Evolutionary conservation across 2,113 vertebrate species (phyloP).

Genomic region (Erythrolamprus reginae): DNA sequence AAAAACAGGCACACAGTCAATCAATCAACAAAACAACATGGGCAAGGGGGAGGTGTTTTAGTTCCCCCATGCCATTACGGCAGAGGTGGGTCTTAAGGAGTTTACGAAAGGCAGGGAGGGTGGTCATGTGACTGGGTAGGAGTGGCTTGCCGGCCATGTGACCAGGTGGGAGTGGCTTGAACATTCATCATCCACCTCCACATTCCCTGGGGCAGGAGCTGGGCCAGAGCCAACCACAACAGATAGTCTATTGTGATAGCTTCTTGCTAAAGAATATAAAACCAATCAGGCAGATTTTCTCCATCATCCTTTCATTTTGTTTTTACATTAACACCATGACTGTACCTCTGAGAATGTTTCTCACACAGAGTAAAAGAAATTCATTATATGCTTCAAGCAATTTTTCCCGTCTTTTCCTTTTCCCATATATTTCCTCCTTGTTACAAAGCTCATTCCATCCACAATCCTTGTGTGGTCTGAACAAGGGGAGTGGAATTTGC

Average conservation of each 20-base stretch:
- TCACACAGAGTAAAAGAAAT: conserved; percentile 16
- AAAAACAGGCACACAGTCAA: no score
- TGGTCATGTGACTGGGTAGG: no score
- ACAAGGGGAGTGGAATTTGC: conserved; percentile 49
- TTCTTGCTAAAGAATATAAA: not conserved
- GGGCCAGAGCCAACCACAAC: no score
- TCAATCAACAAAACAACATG: no score
- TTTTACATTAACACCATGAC: not conserved
- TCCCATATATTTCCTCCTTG: conserved; percentile 20
- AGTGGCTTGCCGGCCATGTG: no score
- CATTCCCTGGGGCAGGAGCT: no score
- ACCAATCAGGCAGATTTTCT: not conserved
- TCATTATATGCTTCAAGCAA: not conserved
- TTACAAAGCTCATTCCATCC: conserved; percentile 54
- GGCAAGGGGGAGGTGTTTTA: no score
- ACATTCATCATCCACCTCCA: no score
- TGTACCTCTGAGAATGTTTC: not conserved
- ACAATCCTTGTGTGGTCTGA: conserved; percentile 55
- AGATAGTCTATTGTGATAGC: not conserved
- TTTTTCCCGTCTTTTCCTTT: not conserved
- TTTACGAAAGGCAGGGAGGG: no score
- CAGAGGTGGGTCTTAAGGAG: no score
- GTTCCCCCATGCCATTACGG: no score
- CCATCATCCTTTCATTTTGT: not conserved
- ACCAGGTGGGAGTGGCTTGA: no score